Evolutionary conservation across 2,888 invertebrate species (phyloP).

Genomic region (Tetragonisca angustula): DNA sequence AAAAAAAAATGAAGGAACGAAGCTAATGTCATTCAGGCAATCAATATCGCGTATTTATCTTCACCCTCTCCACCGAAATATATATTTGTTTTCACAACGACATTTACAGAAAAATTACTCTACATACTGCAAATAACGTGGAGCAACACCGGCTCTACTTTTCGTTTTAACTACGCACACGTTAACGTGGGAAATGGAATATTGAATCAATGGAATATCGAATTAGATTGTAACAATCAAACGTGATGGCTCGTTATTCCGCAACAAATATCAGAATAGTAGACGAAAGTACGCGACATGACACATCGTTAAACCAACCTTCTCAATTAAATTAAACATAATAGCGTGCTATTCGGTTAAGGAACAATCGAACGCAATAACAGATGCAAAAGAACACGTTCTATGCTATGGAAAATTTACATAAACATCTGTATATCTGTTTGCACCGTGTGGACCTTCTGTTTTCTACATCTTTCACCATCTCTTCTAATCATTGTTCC

Average conservation of each 20-base stretch:
- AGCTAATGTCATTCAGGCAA: background rate
- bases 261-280: background rate
- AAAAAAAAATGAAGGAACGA: background rate
- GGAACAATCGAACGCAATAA: conserved; percentile 13
- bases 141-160: conserved; percentile 78
- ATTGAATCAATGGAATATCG: background rate
- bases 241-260: background rate
- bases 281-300: background rate
- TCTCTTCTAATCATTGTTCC: no score
- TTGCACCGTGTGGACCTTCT: background rate
- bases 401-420: conserved; percentile 5
- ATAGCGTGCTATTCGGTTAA: background rate
- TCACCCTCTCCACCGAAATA: conserved; percentile 41
- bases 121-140: conserved; percentile 82
- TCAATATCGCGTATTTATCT: conserved; percentile 15
- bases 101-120: conserved; percentile 63
- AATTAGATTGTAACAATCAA: background rate
- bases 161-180: conserved; percentile 19
- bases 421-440: background rate
- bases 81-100: conserved; percentile 61
- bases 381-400: background rate
- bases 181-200: background rate
- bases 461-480: background rate
- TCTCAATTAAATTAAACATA: conserved; percentile 5
- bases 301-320: conserved; percentile 42